Conservation (phyloP, 2,797 vertebrate genomes). For the Girardinus metallicus region DNA sequence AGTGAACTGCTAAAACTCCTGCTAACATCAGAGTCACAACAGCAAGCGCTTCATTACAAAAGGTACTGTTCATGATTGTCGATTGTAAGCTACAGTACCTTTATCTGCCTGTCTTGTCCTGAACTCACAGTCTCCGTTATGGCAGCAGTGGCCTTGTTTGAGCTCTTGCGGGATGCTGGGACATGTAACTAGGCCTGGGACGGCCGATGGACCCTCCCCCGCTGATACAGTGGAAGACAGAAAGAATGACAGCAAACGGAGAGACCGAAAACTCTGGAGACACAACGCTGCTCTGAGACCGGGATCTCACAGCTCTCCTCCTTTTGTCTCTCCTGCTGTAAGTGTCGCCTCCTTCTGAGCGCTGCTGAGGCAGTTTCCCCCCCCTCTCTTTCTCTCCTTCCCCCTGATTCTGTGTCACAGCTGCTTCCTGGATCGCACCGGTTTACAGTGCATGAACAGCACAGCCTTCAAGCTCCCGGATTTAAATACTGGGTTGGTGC, state of each 20-base stretch:
- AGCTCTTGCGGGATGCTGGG: slow-evolving; percentile 76
- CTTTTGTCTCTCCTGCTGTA: slow-evolving; percentile 38
- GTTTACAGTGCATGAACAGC: slow-evolving; percentile 63
- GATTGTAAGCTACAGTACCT: slow-evolving; percentile 69
- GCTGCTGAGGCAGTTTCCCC: slow-evolving; percentile 27
- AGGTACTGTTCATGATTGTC: slow-evolving; percentile 17
- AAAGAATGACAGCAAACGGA: slow-evolving; percentile 64
- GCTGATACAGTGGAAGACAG: slow-evolving; percentile 50
- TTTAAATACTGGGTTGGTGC: slow-evolving; percentile 77
- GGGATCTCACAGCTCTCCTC: slow-evolving; percentile 7
- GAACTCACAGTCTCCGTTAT: slow-evolving; percentile 57
- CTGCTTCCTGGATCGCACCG: slow-evolving; percentile 70
- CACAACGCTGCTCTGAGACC: slow-evolving; percentile 34
- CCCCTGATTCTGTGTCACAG: slow-evolving; percentile 43
- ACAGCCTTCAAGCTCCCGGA: slow-evolving; percentile 67
- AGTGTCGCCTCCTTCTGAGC: slow-evolving; percentile 39
- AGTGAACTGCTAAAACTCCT: slow-evolving; percentile 55
- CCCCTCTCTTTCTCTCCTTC: slow-evolving; percentile 22
- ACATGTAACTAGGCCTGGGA: slow-evolving; percentile 78
- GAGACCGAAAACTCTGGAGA: slow-evolving; percentile 28
- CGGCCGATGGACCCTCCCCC: slow-evolving; percentile 68
- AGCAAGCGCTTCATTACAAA: slow-evolving; percentile 5
- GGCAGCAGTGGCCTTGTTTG: slow-evolving; percentile 64
- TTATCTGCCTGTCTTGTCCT: slow-evolving; percentile 58
- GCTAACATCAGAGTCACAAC: slow-evolving; percentile 12